These are phyloP conservation scores for Antitype chi DNA, from an alignment of 2,888 invertebrate species.

Conservation along the genomic window DNA sequence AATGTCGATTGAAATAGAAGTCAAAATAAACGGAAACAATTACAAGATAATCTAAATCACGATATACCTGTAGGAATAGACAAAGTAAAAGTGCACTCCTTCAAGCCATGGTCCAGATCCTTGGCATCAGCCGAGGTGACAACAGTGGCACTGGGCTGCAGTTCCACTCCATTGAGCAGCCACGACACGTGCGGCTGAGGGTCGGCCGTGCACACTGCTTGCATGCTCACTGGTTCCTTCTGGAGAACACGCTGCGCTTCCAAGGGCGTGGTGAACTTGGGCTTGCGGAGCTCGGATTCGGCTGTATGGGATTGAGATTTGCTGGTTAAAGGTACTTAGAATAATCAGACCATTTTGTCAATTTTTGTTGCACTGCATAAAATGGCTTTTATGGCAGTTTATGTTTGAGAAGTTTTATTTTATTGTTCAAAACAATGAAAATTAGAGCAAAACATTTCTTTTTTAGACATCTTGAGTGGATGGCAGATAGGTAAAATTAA, in stretches of 20 bases:
- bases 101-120: slow-evolving; percentile 93
- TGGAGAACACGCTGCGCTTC: slow-evolving; percentile 93
- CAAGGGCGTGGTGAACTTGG: slow-evolving; percentile 93
- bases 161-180: slow-evolving; percentile 94
- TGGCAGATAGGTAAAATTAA: background rate
- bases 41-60: background rate
- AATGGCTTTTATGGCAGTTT: background rate
- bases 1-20: background rate
- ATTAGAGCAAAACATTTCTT: background rate
- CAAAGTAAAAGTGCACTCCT: slow-evolving; percentile 95
- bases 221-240: slow-evolving; percentile 92
- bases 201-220: slow-evolving; percentile 96
- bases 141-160: slow-evolving; percentile 92
- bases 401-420: background rate
- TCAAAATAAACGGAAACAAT: background rate
- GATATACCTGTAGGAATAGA: slow-evolving; percentile 93
- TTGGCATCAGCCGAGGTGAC: slow-evolving; percentile 92
- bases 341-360: background rate
- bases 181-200: slow-evolving; percentile 97
- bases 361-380: background rate
- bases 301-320: slow-evolving; percentile 84
- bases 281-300: slow-evolving; percentile 94
- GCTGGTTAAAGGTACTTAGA: background rate
- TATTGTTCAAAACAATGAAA: background rate
- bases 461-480: background rate